Conservation (phyloP, 2,888 invertebrate genomes). For the Rotaria sp. region DNA sequence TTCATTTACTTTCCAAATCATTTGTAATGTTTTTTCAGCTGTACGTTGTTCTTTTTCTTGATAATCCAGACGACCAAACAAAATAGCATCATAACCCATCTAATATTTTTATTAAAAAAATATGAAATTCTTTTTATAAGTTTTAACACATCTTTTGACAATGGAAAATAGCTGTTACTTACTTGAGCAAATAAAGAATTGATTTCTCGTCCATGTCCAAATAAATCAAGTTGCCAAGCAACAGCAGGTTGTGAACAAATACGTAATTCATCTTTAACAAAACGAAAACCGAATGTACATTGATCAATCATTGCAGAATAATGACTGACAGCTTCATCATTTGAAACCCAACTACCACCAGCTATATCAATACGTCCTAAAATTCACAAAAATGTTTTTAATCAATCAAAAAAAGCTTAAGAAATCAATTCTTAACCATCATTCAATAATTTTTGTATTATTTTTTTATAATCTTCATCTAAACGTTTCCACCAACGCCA, state of each 20-base stretch:
- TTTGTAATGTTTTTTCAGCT: constrained; percentile 65
- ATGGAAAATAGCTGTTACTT: neutral
- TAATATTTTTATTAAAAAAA: neutral
- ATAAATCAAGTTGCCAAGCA: constrained; percentile 80
- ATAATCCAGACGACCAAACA: constrained; percentile 54
- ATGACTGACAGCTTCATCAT: constrained; percentile 60
- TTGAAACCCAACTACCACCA: constrained; percentile 60
- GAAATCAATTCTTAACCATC: constrained; percentile 46
- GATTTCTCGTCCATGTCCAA: constrained; percentile 77
- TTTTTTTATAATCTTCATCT: constrained; percentile 59
- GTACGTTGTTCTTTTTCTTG: constrained; percentile 59
- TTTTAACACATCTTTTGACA: neutral
- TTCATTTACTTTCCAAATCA: constrained; percentile 64
- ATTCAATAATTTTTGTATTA: constrained; percentile 65
- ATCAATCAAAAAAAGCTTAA: neutral
- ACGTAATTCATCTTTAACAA: constrained; percentile 51
- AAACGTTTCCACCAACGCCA: constrained; percentile 76
- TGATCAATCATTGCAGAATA: constrained; percentile 60
- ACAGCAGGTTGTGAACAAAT: constrained; percentile 68
- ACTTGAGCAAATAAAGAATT: constrained; percentile 62
- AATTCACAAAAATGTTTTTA: neutral
- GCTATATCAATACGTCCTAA: constrained; percentile 57
- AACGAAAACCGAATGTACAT: constrained; percentile 59
- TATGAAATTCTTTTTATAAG: neutral
- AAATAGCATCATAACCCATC: constrained; percentile 45